Base-by-base conservation (phyloP, 2,797 vertebrate genomes). In the Champsocephalus gunnari region DNA sequence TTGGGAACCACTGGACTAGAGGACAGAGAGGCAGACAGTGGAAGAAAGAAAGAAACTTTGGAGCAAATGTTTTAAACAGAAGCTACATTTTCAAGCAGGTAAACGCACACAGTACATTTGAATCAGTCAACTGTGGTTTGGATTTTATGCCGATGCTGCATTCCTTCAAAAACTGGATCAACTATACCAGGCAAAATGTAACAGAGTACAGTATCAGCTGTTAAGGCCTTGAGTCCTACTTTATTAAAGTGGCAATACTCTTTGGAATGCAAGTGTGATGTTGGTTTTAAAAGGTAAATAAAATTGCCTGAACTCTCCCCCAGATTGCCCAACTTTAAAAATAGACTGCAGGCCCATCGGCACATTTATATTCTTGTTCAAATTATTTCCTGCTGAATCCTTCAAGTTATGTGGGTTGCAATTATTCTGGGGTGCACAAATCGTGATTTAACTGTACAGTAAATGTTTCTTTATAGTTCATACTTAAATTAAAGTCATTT, bases 21-120 rank as follows among this genome's bases (percentile, higher is more conserved):
- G 44, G 38, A 61, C 62, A 66, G n/a, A 66, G 50, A 51, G 24
- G 49, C 19, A 28, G 24, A 66, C 21, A 54, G 12, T 5, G 34
- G 34, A n/a, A 32, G 47, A 38, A 41, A 1, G 10, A 28, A 41
- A 6, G 16, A 28, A 62, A 50, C 38, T 38, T 0, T 58, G n/a
- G 53, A 49, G 57, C 12, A 50, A 3, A 16, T 41, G 45, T 57
- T 44, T 11, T 7, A 59, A 53, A 32, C 10, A 38, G 9, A 59
- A 24, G 47, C 5, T 24, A 41, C 9, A 56, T 32, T 62, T 72
- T 72, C 44, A 53, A 44, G n/a, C 3, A 21, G 12, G 9, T 5
- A 41, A 9, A 11, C n/a, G 3, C 1, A 3, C 8, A 66, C 8
- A 66, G n/a, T 21, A 49, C 47, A 66, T 48, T 17, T 54, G 0